A percentile compares a stretch with the other conserved stretches of the same genome.
Evolutionary conservation across 1,140 invertebrate species (phyloP).

Genomic region (Cydia splendana): DNA sequence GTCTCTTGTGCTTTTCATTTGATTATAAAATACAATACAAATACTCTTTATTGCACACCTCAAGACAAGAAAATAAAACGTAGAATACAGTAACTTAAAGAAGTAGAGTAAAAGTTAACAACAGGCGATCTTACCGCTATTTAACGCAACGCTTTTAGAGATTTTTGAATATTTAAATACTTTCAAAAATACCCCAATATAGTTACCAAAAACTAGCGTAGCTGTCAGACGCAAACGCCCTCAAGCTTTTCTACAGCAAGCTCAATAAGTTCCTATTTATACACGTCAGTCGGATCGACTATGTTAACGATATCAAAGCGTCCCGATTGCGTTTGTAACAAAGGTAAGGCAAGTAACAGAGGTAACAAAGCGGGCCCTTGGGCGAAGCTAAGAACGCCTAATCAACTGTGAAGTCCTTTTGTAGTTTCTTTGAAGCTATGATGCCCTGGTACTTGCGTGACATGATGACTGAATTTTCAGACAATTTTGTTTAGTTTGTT

Average conservation of each 20-base stretch:
- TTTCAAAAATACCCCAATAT: background rate
- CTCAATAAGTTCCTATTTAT: conserved; percentile 6
- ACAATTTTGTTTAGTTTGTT: background rate
- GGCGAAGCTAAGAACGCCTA: conserved; percentile 60
- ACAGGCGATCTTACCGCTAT: no score
- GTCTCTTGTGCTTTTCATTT: background rate
- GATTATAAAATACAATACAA: background rate
- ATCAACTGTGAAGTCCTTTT: conserved; percentile 63
- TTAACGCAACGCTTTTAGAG: no score
- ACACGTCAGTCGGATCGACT: conserved; percentile 51
- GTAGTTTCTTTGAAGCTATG: conserved; percentile 66
- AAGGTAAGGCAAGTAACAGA: conserved; percentile 54
- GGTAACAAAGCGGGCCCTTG: conserved; percentile 56
- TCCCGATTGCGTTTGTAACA: conserved; percentile 37
- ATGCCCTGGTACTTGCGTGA: conserved; percentile 49
- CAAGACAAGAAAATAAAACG: no score
- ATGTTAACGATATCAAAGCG: conserved; percentile 47
- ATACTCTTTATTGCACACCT: background rate
- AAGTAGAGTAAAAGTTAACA: no score
- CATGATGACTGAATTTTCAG: conserved; percentile 34
- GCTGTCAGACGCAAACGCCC: conserved; percentile 28
- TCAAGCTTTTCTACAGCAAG: background rate
- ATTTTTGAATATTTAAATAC: no score
- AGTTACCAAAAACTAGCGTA: background rate
- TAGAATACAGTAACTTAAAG: no score